Evolutionary conservation across 2,797 vertebrate genomes (phyloP).

Genomic region (Spea hammondii): DNA sequence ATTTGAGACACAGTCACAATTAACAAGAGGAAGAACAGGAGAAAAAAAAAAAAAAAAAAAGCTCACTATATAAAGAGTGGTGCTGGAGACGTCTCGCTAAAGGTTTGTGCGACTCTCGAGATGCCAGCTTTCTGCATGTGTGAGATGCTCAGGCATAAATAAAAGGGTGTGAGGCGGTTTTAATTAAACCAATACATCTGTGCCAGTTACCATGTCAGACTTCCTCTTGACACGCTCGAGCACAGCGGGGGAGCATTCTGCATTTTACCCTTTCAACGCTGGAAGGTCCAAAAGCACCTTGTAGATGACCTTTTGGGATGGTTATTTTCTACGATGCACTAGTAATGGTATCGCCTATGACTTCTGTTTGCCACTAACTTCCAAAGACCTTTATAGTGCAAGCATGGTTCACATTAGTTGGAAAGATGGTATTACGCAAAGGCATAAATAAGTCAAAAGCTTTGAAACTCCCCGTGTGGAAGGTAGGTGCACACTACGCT

Average conservation of each 20-base stretch:
- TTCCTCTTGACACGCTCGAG: slow-evolving; percentile 54
- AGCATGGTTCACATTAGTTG: too few relatives aligned
- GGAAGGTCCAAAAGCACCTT: not conserved
- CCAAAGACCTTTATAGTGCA: too few relatives aligned
- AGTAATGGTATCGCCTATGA: not conserved
- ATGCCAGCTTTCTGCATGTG: slow-evolving; percentile 68
- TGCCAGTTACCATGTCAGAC: slow-evolving; percentile 61
- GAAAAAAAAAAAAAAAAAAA: slow-evolving; percentile 41
- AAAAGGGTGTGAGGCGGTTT: slow-evolving; percentile 66
- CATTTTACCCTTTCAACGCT: slow-evolving; percentile 34
- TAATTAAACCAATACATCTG: slow-evolving; percentile 70
- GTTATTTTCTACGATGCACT: not conserved
- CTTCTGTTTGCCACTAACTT: too few relatives aligned
- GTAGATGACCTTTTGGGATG: not conserved
- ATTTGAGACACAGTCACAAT: slow-evolving; percentile 59
- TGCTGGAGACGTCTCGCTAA: slow-evolving; percentile 68
- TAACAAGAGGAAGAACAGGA: slow-evolving; percentile 43
- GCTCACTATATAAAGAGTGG: slow-evolving; percentile 62
- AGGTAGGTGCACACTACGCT: too few relatives aligned
- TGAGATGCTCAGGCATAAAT: slow-evolving; percentile 71
- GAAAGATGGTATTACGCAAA: too few relatives aligned
- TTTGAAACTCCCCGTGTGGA: too few relatives aligned
- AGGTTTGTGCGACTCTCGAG: slow-evolving; percentile 68
- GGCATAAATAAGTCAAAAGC: too few relatives aligned
- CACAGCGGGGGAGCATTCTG: slow-evolving; percentile 51